phyloP scores from a whole-genome alignment of 2,888 invertebrate species.

The Elegia similella region DNA sequence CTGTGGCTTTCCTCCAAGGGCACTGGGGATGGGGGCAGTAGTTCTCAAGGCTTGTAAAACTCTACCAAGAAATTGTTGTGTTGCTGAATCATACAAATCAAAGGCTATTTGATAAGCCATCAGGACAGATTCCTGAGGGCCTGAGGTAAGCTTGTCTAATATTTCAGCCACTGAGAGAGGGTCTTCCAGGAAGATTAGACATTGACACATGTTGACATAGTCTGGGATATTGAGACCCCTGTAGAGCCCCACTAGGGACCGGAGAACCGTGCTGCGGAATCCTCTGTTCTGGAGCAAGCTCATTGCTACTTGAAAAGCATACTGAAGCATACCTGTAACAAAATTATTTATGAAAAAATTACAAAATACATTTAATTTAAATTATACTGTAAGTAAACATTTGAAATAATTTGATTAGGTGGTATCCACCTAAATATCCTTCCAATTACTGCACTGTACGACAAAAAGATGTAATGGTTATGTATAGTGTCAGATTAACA shows the following conservation, averaged over 20 bases:
- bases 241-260: conserved; percentile 94
- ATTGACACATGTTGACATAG: conserved; percentile 99
- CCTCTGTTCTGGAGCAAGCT: conserved; percentile 96
- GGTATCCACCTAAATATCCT: too few species aligned
- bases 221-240: conserved; percentile 94
- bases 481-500: too few species aligned
- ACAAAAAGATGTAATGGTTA: too few species aligned
- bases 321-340: conserved; percentile 89
- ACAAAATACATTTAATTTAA: too few species aligned
- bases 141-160: conserved; percentile 92
- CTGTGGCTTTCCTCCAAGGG: conserved; percentile 88
- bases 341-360: conserved; percentile 20
- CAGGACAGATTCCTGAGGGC: conserved; percentile 88
- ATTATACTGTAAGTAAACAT: too few species aligned
- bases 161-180: conserved; percentile 96
- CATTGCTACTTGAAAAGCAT: conserved; percentile 98
- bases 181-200: conserved; percentile 97
- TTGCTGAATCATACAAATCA: conserved; percentile 99
- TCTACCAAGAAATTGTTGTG: conserved; percentile 96
- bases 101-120: conserved; percentile 99
- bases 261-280: conserved; percentile 94
- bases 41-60: conserved; percentile 91
- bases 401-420: too few species aligned
- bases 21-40: conserved; percentile 91
- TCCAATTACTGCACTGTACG: too few species aligned